These are phyloP conservation scores for Cenopis cana DNA, from an alignment of 2,888 invertebrate genomes.

Conservation along the genomic window DNA sequence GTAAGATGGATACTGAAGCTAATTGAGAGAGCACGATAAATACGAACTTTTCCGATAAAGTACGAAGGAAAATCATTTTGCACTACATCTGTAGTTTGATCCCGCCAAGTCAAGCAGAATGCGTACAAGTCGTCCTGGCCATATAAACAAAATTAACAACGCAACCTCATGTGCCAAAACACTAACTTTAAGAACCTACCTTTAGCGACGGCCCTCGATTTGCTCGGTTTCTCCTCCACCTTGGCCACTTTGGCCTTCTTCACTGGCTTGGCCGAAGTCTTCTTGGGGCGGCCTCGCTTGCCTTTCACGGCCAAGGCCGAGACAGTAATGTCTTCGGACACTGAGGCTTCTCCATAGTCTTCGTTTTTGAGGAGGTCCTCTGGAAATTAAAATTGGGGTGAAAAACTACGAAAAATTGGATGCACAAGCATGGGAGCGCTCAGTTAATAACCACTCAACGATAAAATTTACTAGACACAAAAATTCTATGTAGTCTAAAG, in stretches of 20 bases:
- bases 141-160: constrained; percentile 45
- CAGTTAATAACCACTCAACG: no score
- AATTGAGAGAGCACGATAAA: no score
- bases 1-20: no score
- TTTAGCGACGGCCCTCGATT: constrained; percentile 60
- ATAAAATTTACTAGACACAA: no score
- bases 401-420: background rate
- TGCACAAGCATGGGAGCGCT: no score
- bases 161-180: constrained; percentile 40
- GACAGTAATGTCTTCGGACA: constrained; percentile 59
- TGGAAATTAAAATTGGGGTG: constrained; percentile 46
- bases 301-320: constrained; percentile 60
- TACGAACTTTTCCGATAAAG: no score
- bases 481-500: no score
- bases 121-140: no score
- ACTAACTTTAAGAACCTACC: constrained; percentile 62
- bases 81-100: no score
- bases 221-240: constrained; percentile 55
- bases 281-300: constrained; percentile 66
- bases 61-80: no score
- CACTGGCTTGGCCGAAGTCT: constrained; percentile 58
- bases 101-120: no score
- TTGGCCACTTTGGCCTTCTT: constrained; percentile 57
- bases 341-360: constrained; percentile 50
- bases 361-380: constrained; percentile 57